Evolutionary conservation across 2,797 vertebrate species (phyloP).

Genomic region (Lepidocolaptes lacrymiger): DNA sequence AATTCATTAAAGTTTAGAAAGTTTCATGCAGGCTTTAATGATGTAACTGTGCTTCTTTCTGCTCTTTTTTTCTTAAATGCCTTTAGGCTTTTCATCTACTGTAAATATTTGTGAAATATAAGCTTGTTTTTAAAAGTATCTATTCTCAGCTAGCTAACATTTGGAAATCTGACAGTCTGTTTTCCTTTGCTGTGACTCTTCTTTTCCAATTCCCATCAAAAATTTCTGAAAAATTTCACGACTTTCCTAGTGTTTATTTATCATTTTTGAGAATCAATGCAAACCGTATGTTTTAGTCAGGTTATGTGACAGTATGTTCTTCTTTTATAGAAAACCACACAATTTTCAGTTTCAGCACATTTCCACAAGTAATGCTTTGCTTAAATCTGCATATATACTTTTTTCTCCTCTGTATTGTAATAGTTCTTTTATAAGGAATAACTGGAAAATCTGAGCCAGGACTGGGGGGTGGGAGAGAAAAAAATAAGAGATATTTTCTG

Average conservation of each 20-base stretch:
- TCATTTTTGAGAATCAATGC: background rate
- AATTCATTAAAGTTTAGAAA: background rate
- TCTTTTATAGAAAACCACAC: conserved; percentile 1
- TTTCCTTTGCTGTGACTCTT: background rate
- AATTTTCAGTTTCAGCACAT: background rate
- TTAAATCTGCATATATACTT: background rate
- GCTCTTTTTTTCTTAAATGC: background rate
- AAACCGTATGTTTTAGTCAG: background rate
- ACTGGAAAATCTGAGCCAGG: background rate
- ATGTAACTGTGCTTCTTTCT: background rate
- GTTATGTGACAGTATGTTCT: background rate
- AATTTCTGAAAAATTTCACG: background rate
- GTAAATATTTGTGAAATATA: background rate
- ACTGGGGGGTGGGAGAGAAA: fast-evolving
- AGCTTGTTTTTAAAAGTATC: background rate
- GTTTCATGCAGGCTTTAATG: background rate
- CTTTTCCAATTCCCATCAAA: background rate
- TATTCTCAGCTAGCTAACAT: background rate
- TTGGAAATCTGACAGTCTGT: background rate
- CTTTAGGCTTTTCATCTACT: background rate
- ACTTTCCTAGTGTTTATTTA: conserved; percentile 7
- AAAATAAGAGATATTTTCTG: background rate
- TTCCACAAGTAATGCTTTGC: background rate
- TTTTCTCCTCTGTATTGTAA: background rate
- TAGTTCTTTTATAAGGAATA: background rate